A percentile compares a stretch with the other conserved stretches of the same genome.
Evolutionary conservation across 1,140 invertebrate genomes (phyloP).

Genomic region (Oscheius sp.): DNA sequence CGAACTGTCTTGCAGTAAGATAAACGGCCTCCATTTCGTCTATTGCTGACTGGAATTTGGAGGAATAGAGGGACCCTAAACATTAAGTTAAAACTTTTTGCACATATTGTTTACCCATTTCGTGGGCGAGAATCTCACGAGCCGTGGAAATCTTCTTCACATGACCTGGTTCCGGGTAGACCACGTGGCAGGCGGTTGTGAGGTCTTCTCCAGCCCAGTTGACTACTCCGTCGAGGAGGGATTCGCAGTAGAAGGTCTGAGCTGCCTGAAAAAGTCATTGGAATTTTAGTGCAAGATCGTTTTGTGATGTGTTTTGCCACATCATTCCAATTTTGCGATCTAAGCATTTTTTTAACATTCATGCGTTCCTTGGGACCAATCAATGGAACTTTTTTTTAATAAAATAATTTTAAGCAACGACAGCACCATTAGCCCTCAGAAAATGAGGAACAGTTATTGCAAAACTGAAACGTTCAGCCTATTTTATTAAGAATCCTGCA

Average conservation of each 20-base stretch:
- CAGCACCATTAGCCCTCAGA: too few relatives aligned
- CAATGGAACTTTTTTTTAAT: too few relatives aligned
- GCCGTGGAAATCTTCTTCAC: background rate
- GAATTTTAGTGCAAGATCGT: too few relatives aligned
- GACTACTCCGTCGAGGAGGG: background rate
- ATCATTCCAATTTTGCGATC: too few relatives aligned
- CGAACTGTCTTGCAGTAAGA: background rate
- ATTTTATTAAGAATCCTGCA: too few relatives aligned
- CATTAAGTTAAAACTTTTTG: background rate
- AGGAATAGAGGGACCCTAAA: background rate
- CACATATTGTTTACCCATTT: background rate
- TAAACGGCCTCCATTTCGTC: constrained; percentile 7
- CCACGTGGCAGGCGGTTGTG: constrained; percentile 8
- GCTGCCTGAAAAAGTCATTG: background rate
- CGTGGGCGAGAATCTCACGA: background rate
- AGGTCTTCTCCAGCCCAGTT: background rate
- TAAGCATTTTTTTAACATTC: too few relatives aligned
- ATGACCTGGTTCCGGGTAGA: background rate
- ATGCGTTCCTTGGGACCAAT: too few relatives aligned
- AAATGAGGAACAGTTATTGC: too few relatives aligned
- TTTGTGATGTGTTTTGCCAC: too few relatives aligned
- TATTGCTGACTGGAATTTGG: background rate
- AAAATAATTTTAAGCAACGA: too few relatives aligned
- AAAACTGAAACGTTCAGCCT: too few relatives aligned
- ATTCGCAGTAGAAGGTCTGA: constrained; percentile 16